Base-by-base conservation (phyloP, 2,888 invertebrate species). In the Phyllotreta cruciferae region DNA sequence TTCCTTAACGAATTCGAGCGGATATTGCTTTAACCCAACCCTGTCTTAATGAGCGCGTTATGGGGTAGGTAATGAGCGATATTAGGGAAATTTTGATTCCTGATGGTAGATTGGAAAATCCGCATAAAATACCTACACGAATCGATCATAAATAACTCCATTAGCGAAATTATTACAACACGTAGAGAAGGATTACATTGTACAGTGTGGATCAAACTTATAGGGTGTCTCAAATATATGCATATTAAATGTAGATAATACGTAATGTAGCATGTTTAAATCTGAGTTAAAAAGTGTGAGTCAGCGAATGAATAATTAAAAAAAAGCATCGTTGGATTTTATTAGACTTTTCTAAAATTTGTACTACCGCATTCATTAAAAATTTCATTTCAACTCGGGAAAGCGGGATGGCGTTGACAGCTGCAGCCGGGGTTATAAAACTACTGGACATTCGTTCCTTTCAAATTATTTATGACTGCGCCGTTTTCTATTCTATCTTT, bases 81-180 rank as follows among this genome's bases (percentile, higher is more conserved):
- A 24, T 24, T 24, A 24, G 24, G 24, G 24, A 24, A 24, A 24
- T 24, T 24, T 24, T 24, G 24, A 24, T 24, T 24, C 24, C 24
- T 24, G 24, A n/a, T n/a, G n/a, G 2, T 24, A 24, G 24, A 24
- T 24, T 24, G 24, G 24, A 24, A 24, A 24, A n/a, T n/a, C n/a
- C n/a, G n/a, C n/a, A n/a, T n/a, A n/a, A n/a, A n/a, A 24, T 24
- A 24, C 24, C 24, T 24, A 68, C 68, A 69, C 57, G 66, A 67
- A 72, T 64, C 68, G 68, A 63, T 66, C 69, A 69, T 67, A 70
- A 71, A 69, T 72, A 72, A 70, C 68, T 70, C 68, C 73, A 73
- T 73, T 72, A 72, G 69, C 66, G 69, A 69, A 71, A 72, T 72
- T 73, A 66, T 72, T 70, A 71, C 69, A 70, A 72, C 72, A 71